Evolutionary conservation across 2,888 invertebrate genomes (phyloP), one percentile per base, ranked within the genome.

Genomic region (Nycteola revayana): DNA sequence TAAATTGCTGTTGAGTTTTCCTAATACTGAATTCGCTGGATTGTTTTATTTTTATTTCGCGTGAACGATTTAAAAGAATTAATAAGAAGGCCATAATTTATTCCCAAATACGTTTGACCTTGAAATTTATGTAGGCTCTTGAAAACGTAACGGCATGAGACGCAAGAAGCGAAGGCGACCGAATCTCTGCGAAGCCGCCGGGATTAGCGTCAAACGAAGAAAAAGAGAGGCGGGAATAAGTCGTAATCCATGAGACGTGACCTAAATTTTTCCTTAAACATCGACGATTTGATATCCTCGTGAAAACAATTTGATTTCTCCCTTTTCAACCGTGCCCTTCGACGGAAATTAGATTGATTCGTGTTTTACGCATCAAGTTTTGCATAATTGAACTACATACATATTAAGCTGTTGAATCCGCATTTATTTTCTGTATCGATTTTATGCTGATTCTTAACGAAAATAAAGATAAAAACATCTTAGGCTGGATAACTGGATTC

Each of bases 121-220:
- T 76, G 62, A 55, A 60, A 55, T 61, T 67, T 66, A 66, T 64
- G 63, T 65, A 62, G 31, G 36, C 49, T 27, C 28, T 46, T 9
- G 45, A 50, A 52, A 57, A 55, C 56, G 54, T 42, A 51, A 50
- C 48, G 54, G 37, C 53, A 38, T 49, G 53, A 50, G 55, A 50
- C 55, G 60, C 56, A 51, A 48, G 62, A 30, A 34, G 60, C 64
- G 63, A 55, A 59, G 60, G 63, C 69, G 71, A 70, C 60, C 67
- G 76, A 80, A 81, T 80, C 79, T 78, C 72, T 62, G 73, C 75
- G 69, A 69, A 75, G 66, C 78, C 79, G 63, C 41, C 62, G 77
- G 86, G 85, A 86, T 85, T 84, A 84, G 72, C 81, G 81, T 77
- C 85, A 82, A 84, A 84, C 84, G 85, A 82, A 84, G 84, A 86